These are phyloP conservation scores for Actinia equina DNA, from an alignment of 64 coral and sea anemone genomes.

Conservation along the genomic window DNA sequence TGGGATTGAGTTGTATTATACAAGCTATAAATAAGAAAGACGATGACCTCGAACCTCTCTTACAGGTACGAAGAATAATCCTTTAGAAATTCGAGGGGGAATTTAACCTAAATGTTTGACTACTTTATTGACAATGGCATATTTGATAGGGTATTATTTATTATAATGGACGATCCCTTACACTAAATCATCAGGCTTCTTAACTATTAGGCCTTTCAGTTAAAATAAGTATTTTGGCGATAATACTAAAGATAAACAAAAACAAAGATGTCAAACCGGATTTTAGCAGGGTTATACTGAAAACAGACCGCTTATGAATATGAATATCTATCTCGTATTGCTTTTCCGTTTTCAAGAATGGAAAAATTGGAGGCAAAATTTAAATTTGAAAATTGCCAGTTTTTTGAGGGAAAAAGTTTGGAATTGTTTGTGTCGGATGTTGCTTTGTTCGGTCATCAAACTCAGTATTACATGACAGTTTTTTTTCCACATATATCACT, in stretches of 20 bases:
- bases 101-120: too few relatives aligned
- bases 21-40: background rate
- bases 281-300: too few relatives aligned
- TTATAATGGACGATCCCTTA: background rate
- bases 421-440: background rate
- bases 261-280: too few relatives aligned
- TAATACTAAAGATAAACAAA: background rate
- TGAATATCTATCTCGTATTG: too few relatives aligned
- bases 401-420: too few relatives aligned
- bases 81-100: background rate
- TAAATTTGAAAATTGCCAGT: too few relatives aligned
- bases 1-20: conserved; percentile 13
- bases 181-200: background rate
- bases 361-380: too few relatives aligned
- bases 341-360: too few relatives aligned
- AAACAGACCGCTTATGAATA: too few relatives aligned
- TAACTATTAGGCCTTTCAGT: background rate
- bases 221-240: background rate
- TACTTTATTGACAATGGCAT: background rate
- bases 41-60: background rate
- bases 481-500: background rate
- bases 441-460: background rate
- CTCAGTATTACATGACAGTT: background rate
- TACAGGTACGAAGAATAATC: background rate
- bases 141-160: background rate